phyloP scores from a whole-genome alignment of 1,140 invertebrate species.

The Chionoecetes opilio region DNA sequence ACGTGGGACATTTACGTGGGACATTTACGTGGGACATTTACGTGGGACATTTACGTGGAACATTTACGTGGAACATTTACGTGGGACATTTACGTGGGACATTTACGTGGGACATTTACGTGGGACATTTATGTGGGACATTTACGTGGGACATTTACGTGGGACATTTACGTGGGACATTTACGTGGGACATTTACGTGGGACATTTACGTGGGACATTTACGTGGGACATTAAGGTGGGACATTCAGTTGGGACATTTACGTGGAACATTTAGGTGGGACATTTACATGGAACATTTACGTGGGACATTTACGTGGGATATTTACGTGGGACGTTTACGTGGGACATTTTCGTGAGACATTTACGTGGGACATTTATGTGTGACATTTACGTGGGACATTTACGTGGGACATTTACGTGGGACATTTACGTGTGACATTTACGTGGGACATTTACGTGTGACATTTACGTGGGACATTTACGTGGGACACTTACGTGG shows the following conservation, averaged over 20 bases:
- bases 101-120: not conserved
- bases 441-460: too few species aligned
- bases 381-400: not conserved
- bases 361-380: not conserved
- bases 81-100: slow-evolving; percentile 4
- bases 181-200: not conserved
- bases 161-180: not conserved
- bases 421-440: not conserved
- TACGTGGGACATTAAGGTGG: too few species aligned
- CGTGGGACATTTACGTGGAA: not conserved
- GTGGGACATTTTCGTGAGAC: not conserved
- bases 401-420: not conserved
- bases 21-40: not conserved
- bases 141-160: too few species aligned
- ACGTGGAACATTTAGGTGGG: not conserved
- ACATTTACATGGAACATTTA: not conserved
- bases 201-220: not conserved
- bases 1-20: not conserved
- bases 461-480: slow-evolving; percentile 11
- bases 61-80: too few species aligned
- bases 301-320: not conserved
- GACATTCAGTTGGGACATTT: too few species aligned
- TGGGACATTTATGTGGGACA: too few species aligned
- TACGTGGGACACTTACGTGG: not conserved
- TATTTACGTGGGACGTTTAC: not conserved